A percentile compares a stretch with the other conserved stretches of the same genome.
Conservation (phyloP, 2,797 vertebrate species). For the Falco naumanni region DNA sequence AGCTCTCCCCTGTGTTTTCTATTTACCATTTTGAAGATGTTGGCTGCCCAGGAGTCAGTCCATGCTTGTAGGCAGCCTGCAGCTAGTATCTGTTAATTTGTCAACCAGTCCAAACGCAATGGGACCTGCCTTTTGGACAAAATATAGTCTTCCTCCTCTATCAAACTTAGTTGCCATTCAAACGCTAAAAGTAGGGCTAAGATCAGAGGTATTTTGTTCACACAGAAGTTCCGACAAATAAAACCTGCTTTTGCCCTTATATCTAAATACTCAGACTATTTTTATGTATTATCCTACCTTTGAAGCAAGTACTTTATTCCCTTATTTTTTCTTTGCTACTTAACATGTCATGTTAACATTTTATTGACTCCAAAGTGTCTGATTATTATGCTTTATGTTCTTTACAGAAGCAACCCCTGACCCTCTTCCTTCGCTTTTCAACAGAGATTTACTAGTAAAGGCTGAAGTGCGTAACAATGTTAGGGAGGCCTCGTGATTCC, state of each 20-base stretch:
- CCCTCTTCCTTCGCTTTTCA: background rate
- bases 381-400: constrained; percentile 17
- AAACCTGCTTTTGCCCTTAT: background rate
- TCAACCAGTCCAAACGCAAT: background rate
- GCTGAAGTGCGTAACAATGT: background rate
- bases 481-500: background rate
- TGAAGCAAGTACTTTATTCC: background rate
- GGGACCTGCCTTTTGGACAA: background rate
- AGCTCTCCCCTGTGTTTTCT: background rate
- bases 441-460: constrained; percentile 33
- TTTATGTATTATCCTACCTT: background rate
- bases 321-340: background rate
- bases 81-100: background rate
- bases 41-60: background rate
- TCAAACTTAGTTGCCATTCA: background rate
- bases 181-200: background rate
- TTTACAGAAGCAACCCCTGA: background rate
- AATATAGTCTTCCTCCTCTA: background rate
- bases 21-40: background rate
- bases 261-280: background rate
- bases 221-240: background rate
- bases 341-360: background rate
- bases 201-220: background rate
- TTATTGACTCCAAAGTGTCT: background rate
- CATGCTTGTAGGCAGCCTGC: background rate